Percentiles rank a stretch among this genome's conserved stretches.
Conservation (phyloP, 2,113 vertebrate species). For the Psittacus erithacus region DNA sequence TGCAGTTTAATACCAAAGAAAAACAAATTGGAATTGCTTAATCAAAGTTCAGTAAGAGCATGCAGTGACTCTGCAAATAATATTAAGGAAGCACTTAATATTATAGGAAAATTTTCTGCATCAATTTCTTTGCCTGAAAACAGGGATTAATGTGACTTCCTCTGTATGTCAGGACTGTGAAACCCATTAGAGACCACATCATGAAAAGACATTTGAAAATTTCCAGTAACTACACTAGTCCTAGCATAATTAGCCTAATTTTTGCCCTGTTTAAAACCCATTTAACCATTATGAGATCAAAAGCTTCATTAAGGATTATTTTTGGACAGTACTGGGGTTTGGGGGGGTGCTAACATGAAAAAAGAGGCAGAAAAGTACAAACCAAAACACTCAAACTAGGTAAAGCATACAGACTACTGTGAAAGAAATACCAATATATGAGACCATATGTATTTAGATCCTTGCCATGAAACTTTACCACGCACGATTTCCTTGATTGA, state of each 20-base stretch:
- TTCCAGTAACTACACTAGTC: not conserved
- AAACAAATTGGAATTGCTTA: not conserved
- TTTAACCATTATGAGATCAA: not conserved
- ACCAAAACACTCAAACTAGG: not conserved
- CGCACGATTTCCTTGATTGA: not conserved
- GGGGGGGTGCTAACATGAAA: not conserved
- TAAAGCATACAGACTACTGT: not conserved
- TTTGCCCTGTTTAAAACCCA: not conserved
- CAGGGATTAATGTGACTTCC: not conserved
- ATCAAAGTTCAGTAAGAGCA: not conserved
- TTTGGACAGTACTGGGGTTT: not conserved
- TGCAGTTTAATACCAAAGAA: not conserved
- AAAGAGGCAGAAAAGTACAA: not conserved
- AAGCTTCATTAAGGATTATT: not conserved
- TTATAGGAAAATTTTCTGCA: not conserved
- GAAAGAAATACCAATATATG: not conserved
- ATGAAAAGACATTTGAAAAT: not conserved
- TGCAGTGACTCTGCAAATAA: not conserved
- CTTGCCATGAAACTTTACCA: not conserved
- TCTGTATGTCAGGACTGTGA: not conserved
- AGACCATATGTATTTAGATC: not conserved
- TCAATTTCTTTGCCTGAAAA: not conserved
- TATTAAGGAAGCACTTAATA: not conserved
- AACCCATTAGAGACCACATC: not conserved
- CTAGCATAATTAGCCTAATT: not conserved